Percentiles rank a stretch among this genome's conserved stretches.
These are phyloP conservation scores for Drosophila nr. medialis DNA, from an alignment of 2,888 invertebrate genomes.

Conservation along the genomic window DNA sequence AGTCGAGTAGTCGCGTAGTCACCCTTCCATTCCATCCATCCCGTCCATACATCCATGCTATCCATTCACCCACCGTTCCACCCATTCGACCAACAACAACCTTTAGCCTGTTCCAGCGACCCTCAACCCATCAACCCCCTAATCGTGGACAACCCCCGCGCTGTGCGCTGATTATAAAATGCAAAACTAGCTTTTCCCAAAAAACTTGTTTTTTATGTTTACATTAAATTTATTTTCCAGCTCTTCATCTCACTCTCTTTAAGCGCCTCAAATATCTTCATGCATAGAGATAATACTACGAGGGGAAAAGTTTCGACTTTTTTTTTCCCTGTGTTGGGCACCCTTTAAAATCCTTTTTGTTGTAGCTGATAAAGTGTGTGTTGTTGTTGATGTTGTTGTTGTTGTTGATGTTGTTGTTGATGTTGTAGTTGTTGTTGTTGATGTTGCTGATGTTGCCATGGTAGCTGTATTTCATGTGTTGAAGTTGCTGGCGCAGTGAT, in stretches of 20 bases:
- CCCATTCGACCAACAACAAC: constrained; percentile 7
- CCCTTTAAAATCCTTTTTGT: constrained; percentile 37
- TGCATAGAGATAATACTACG: constrained; percentile 45
- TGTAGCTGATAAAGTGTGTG: constrained; percentile 1
- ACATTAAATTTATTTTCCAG: constrained; percentile 63
- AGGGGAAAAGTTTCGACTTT: constrained; percentile 28
- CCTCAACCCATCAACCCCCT: constrained; percentile 42
- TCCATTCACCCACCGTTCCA: constrained; percentile 20
- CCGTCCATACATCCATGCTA: constrained; percentile 11
- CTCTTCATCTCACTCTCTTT: neutral
- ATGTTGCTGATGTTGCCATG: constrained; percentile 18
- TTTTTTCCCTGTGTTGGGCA: constrained; percentile 9
- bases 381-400: constrained; percentile 26
- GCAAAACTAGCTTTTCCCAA: constrained; percentile 70
- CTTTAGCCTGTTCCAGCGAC: neutral
- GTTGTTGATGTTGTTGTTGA: constrained; percentile 21
- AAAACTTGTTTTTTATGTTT: constrained; percentile 75
- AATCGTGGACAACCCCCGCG: constrained; percentile 62
- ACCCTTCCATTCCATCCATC: constrained; percentile 37
- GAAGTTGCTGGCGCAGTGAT: constrained; percentile 36
- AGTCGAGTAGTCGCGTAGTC: constrained; percentile 24
- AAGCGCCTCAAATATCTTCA: constrained; percentile 38
- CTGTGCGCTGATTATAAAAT: constrained; percentile 70
- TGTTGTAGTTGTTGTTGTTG: constrained; percentile 27
- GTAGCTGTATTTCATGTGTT: constrained; percentile 53